Evolutionary conservation across 2,113 vertebrate species (phyloP).

Genomic region (Verasper variegatus): DNA sequence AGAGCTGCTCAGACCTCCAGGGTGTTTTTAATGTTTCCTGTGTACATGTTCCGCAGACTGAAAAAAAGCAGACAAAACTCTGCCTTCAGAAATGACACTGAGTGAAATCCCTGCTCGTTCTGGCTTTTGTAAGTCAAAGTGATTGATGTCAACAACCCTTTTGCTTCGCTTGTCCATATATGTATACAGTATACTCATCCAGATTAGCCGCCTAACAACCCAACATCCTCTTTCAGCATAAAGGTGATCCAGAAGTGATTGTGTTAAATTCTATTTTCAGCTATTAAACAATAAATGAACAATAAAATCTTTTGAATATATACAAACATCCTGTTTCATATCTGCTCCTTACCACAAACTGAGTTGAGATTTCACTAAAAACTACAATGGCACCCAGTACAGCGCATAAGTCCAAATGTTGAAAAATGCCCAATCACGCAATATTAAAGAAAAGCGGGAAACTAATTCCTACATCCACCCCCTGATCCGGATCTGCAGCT

Average conservation of each 20-base stretch:
- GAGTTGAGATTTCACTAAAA: neutral
- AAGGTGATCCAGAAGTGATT: slow-evolving; percentile 65
- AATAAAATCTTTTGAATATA: slow-evolving; percentile 60
- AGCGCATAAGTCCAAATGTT: too few species aligned
- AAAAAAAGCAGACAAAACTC: slow-evolving; percentile 37
- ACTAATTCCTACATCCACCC: too few species aligned
- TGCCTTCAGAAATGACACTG: neutral
- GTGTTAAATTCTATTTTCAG: slow-evolving; percentile 75
- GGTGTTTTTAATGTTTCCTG: slow-evolving; percentile 50
- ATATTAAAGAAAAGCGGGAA: too few species aligned
- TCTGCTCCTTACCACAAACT: neutral
- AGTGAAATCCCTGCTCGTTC: slow-evolving; percentile 40
- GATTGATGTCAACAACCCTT: slow-evolving; percentile 65
- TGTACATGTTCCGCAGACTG: slow-evolving; percentile 51
- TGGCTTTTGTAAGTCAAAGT: slow-evolving; percentile 56
- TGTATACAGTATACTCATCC: slow-evolving; percentile 41
- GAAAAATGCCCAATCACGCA: too few species aligned
- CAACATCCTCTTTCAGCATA: slow-evolving; percentile 56
- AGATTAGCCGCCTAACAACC: slow-evolving; percentile 22
- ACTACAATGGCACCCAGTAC: too few species aligned
- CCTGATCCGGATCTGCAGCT: too few species aligned
- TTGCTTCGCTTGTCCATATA: slow-evolving; percentile 58
- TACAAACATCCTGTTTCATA: neutral
- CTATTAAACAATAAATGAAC: slow-evolving; percentile 58
- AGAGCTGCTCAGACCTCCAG: slow-evolving; percentile 41